These are phyloP conservation scores for Eilema caniola DNA, from an alignment of 2,888 invertebrate genomes.

Conservation along the genomic window DNA sequence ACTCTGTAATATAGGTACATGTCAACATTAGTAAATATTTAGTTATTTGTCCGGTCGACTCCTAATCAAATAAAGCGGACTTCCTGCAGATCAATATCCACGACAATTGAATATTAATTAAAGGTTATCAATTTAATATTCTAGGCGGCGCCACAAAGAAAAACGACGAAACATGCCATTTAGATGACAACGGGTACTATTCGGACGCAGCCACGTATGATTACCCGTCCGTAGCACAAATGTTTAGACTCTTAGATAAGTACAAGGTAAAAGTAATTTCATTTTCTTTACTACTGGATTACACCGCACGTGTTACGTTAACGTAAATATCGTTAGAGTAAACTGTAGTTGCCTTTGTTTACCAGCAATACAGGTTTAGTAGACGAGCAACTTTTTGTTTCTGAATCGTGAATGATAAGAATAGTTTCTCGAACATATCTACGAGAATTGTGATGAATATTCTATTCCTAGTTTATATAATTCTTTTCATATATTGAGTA, in stretches of 20 bases:
- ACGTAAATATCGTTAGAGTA: constrained; percentile 32
- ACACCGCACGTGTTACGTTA: constrained; percentile 37
- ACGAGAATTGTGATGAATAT: too few relatives aligned
- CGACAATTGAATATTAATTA: constrained; percentile 1
- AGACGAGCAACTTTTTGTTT: constrained; percentile 11
- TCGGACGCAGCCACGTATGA: constrained; percentile 89
- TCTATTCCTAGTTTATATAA: too few relatives aligned
- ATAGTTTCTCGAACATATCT: too few relatives aligned
- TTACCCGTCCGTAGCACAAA: constrained; percentile 95
- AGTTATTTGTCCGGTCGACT: background rate
- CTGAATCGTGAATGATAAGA: too few relatives aligned
- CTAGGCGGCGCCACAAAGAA: constrained; percentile 88
- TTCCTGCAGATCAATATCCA: background rate
- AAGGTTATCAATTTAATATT: constrained; percentile 3
- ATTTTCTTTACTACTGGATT: constrained; percentile 44
- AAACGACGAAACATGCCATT: constrained; percentile 91
- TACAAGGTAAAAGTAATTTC: constrained; percentile 83
- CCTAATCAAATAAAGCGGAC: background rate
- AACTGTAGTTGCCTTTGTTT: constrained; percentile 31
- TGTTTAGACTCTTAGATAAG: constrained; percentile 89
- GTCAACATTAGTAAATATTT: background rate
- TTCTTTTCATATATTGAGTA: too few relatives aligned
- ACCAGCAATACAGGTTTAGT: constrained; percentile 5
- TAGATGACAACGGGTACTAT: constrained; percentile 89
- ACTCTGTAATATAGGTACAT: background rate